Conservation (phyloP, 2,888 invertebrate genomes). For the Hydropsyche betteni region DNA sequence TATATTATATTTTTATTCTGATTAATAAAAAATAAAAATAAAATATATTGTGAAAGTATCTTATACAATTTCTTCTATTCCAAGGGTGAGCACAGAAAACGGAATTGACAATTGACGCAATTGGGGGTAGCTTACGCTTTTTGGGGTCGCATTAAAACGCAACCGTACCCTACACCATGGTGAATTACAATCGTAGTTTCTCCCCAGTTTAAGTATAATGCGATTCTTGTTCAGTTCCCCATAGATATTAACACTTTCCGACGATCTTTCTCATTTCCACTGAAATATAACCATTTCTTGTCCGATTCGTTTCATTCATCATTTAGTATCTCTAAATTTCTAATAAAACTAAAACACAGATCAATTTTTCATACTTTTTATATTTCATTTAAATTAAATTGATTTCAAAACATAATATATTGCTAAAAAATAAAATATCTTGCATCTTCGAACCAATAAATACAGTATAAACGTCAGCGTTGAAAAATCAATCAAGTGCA, state of each 20-base stretch:
- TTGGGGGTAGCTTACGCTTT: conserved; percentile 52
- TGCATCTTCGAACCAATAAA: background rate
- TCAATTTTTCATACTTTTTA: too few species aligned
- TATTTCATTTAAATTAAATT: too few species aligned
- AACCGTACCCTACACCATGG: background rate
- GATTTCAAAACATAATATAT: too few species aligned
- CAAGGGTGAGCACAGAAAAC: conserved; percentile 29
- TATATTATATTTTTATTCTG: too few species aligned
- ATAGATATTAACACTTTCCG: background rate
- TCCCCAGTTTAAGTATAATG: background rate
- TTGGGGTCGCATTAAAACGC: conserved; percentile 51
- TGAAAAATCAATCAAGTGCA: conserved; percentile 26
- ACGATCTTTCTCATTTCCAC: background rate
- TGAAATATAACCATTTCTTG: too few species aligned
- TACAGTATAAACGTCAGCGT: background rate
- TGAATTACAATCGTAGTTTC: background rate
- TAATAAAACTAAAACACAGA: too few species aligned
- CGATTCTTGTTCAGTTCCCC: background rate
- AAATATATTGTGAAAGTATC: too few species aligned
- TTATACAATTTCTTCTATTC: conserved; percentile 32
- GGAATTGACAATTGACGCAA: conserved; percentile 52
- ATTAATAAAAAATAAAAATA: too few species aligned
- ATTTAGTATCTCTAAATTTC: too few species aligned
- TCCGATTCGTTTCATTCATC: too few species aligned
- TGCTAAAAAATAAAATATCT: too few species aligned